phyloP scores from a whole-genome alignment of 2,797 vertebrate species.

The Rhodeus uyekii region DNA sequence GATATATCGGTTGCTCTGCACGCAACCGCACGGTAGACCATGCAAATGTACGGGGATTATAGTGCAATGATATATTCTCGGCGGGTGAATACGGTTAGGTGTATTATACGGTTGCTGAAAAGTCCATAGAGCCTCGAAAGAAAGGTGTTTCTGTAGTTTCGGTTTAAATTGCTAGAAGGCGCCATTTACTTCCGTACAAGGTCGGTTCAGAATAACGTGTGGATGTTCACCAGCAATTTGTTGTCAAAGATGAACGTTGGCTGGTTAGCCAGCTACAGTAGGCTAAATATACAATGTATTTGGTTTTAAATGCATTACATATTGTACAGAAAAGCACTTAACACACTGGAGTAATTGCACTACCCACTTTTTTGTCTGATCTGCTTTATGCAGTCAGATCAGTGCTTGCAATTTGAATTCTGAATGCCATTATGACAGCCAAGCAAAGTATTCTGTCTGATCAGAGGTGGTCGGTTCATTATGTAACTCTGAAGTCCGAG shows the following conservation, averaged over 20 bases:
- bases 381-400: constrained; percentile 46
- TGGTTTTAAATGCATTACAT: constrained; percentile 15
- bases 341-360: background rate
- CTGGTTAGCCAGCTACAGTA: background rate
- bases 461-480: constrained; percentile 74
- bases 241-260: background rate
- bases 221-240: background rate
- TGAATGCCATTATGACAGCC: constrained; percentile 32
- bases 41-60: background rate
- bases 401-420: constrained; percentile 36
- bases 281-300: background rate
- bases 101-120: background rate
- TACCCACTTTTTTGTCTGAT: constrained; percentile 21
- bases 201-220: background rate
- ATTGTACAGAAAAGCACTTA: background rate
- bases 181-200: constrained; percentile 3
- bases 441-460: constrained; percentile 41
- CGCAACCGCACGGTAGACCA: background rate
- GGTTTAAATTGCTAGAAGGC: background rate
- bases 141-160: background rate
- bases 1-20: background rate
- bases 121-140: background rate
- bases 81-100: background rate
- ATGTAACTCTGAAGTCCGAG: constrained; percentile 78
- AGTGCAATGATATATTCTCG: background rate